Conservation (phyloP, 1,140 invertebrate genomes). For the Lordiphosa clarofinis region DNA sequence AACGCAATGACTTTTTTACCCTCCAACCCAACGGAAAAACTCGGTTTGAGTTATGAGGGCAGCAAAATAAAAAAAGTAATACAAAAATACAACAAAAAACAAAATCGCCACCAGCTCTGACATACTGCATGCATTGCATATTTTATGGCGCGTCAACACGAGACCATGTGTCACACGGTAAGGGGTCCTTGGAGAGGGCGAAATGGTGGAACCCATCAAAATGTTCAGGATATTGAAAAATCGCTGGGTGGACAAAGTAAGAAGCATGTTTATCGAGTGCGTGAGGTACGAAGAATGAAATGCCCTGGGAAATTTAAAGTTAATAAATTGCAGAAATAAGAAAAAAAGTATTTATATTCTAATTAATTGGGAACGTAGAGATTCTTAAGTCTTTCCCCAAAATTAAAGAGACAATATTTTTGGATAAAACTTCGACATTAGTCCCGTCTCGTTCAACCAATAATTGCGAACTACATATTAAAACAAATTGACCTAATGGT, state of each 20-base stretch:
- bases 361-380: no score
- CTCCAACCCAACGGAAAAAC: slow-evolving; percentile 1
- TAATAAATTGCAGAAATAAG: no score
- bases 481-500: no score
- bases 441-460: no score
- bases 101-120: slow-evolving; percentile 43
- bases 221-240: slow-evolving; percentile 70
- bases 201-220: slow-evolving; percentile 30
- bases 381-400: no score
- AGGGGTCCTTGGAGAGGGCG: slow-evolving; percentile 1
- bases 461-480: no score
- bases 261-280: no score
- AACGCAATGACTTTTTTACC: slow-evolving; percentile 53
- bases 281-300: no score
- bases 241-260: slow-evolving; percentile 30
- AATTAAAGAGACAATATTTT: no score
- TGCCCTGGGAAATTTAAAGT: no score
- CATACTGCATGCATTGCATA: slow-evolving; percentile 76
- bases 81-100: slow-evolving; percentile 8
- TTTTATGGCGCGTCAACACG: slow-evolving; percentile 75
- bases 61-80: not conserved
- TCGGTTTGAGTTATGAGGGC: slow-evolving; percentile 28
- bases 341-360: no score
- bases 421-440: no score
- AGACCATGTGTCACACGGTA: slow-evolving; percentile 71